Evolutionary conservation across 2,888 invertebrate species (phyloP).

Genomic region (Stenichneumon culpator): DNA sequence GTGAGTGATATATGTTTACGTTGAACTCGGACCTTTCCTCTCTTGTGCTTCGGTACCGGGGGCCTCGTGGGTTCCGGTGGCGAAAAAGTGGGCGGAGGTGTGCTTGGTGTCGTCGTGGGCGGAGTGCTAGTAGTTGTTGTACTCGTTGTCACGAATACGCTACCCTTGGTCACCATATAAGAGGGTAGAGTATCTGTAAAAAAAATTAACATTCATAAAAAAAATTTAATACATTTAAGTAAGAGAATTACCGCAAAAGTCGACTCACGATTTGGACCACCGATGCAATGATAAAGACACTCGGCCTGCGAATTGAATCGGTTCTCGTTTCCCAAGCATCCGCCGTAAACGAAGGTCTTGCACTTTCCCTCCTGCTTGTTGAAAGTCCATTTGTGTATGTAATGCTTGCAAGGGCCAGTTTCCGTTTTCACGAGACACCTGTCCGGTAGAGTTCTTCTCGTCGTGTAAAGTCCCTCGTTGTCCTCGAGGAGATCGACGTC

Average conservation of each 20-base stretch:
- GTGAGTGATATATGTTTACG: neutral
- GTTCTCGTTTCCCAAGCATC: conserved; percentile 90
- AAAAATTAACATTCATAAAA: neutral
- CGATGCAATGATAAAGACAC: conserved; percentile 88
- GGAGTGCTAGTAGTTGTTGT: conserved; percentile 86
- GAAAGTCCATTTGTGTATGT: conserved; percentile 90
- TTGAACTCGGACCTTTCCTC: conserved; percentile 86
- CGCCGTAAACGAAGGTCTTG: conserved; percentile 89
- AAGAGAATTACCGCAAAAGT: neutral
- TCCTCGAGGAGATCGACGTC: conserved; percentile 73
- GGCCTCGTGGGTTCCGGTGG: conserved; percentile 86
- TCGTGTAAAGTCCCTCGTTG: conserved; percentile 67
- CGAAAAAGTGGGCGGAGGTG: conserved; percentile 82
- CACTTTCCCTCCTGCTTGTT: conserved; percentile 87
- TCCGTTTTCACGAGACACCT: conserved; percentile 86
- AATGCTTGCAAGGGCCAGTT: conserved; percentile 88
- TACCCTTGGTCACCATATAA: conserved; percentile 83
- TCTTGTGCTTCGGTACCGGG: conserved; percentile 90
- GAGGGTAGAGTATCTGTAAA: conserved; percentile 86
- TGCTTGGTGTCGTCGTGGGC: conserved; percentile 85
- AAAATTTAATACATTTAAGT: conserved; percentile 20
- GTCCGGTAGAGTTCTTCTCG: conserved; percentile 79
- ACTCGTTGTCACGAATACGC: conserved; percentile 80
- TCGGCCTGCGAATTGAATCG: conserved; percentile 89
- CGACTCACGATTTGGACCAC: conserved; percentile 85